phyloP scores from a whole-genome alignment of 2,113 vertebrate genomes.

The Gasterosteus aculeatus region DNA sequence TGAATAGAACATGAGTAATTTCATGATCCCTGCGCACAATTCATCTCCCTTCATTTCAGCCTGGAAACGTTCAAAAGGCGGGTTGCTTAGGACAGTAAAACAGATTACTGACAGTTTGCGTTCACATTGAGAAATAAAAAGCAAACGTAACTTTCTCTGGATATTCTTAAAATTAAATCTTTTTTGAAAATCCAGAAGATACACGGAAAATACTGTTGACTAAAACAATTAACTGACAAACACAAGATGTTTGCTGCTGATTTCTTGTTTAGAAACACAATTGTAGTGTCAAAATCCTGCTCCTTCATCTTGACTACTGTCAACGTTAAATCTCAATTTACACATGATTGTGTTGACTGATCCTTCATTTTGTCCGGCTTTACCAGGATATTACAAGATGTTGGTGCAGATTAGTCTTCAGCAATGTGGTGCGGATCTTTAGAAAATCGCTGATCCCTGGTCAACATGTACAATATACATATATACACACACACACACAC shows the following conservation, averaged over 20 bases:
- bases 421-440: not conserved
- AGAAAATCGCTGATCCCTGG: not conserved
- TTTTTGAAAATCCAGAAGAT: not conserved
- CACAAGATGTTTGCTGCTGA: not conserved
- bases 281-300: not conserved
- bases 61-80: not conserved
- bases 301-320: not conserved
- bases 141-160: not conserved
- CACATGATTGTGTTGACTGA: not conserved
- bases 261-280: not conserved
- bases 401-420: not conserved
- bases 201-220: not conserved
- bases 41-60: conserved; percentile 1
- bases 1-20: conserved; percentile 28
- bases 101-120: conserved; percentile 8
- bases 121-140: not conserved
- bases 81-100: not conserved
- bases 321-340: not conserved
- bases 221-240: not conserved
- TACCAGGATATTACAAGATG: not conserved
- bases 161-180: not conserved
- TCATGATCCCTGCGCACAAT: not conserved
- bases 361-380: not conserved
- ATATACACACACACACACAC: too few species aligned
- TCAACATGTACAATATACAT: not conserved